phyloP scores from a whole-genome alignment of 2,888 invertebrate genomes.

The Glaucopsyche alexis region DNA sequence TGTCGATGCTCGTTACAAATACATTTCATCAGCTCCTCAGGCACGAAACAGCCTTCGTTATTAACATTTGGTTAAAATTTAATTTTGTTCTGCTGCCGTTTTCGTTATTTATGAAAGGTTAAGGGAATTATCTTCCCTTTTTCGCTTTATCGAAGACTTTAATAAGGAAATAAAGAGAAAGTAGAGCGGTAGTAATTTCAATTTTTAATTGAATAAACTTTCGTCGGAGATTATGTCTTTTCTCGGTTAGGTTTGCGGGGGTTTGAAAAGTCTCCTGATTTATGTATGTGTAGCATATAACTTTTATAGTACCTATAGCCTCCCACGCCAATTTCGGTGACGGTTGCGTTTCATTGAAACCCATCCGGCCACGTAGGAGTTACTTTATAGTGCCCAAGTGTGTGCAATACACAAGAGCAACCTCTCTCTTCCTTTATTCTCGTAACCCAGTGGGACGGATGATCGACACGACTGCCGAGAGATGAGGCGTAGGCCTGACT shows the following conservation, averaged over 20 bases:
- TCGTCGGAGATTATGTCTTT: background rate
- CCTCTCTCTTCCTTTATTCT: too few relatives aligned
- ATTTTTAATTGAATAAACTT: constrained; percentile 4
- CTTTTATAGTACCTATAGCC: background rate
- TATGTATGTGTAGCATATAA: background rate
- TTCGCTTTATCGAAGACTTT: constrained; percentile 10
- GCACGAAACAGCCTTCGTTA: background rate
- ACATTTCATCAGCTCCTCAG: background rate
- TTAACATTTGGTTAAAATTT: constrained; percentile 17
- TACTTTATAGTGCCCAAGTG: too few relatives aligned
- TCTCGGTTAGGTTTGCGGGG: background rate
- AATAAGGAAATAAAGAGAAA: constrained; percentile 8
- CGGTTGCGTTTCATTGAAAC: too few relatives aligned
- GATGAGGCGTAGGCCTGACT: too few relatives aligned
- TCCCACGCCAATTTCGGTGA: too few relatives aligned
- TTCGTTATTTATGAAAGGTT: constrained; percentile 17
- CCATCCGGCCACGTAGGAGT: too few relatives aligned
- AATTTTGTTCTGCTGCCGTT: constrained; percentile 11
- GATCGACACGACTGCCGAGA: too few relatives aligned
- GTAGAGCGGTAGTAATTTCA: background rate
- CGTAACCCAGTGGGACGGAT: too few relatives aligned
- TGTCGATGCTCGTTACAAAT: background rate
- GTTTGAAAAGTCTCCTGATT: background rate
- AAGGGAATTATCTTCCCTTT: constrained; percentile 6
- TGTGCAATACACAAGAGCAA: too few relatives aligned